A percentile compares a stretch with the other conserved stretches of the same genome.
Conservation (phyloP, 2,113 vertebrate species). For the Prietella phreatophila region DNA sequence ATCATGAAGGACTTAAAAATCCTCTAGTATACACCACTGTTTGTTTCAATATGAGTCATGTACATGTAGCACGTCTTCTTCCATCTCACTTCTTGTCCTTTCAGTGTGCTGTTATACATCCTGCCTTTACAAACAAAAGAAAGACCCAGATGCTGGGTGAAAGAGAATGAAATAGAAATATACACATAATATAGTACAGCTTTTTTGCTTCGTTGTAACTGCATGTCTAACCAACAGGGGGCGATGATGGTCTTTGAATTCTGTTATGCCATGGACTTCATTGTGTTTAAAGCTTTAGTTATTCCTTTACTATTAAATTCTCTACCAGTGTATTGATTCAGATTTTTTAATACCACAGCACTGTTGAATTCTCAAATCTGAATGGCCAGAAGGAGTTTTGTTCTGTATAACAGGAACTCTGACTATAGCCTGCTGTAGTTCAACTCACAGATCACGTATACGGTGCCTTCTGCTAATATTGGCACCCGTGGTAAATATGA, state of each 20-base stretch:
- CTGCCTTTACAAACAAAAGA: background rate
- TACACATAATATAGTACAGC: background rate
- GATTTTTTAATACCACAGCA: background rate
- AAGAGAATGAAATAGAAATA: background rate
- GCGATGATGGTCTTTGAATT: slow-evolving; percentile 32
- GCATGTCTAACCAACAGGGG: slow-evolving; percentile 9
- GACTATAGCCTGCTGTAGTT: background rate
- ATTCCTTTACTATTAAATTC: background rate
- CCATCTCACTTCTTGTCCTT: background rate
- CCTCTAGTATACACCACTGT: background rate
- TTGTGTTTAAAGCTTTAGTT: background rate
- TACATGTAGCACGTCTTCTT: background rate
- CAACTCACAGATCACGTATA: background rate
- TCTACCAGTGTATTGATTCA: background rate
- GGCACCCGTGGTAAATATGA: no score
- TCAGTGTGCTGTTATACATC: background rate
- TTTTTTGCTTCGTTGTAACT: background rate
- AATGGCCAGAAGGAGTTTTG: background rate
- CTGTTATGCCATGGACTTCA: background rate
- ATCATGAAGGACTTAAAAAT: slow-evolving; percentile 34
- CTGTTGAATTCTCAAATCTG: background rate
- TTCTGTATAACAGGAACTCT: background rate
- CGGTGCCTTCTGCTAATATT: no score
- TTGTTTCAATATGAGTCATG: slow-evolving; percentile 37
- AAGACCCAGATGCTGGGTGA: background rate